Base-by-base conservation (phyloP, 2,113 vertebrate genomes). In the Procavia capensis region DNA sequence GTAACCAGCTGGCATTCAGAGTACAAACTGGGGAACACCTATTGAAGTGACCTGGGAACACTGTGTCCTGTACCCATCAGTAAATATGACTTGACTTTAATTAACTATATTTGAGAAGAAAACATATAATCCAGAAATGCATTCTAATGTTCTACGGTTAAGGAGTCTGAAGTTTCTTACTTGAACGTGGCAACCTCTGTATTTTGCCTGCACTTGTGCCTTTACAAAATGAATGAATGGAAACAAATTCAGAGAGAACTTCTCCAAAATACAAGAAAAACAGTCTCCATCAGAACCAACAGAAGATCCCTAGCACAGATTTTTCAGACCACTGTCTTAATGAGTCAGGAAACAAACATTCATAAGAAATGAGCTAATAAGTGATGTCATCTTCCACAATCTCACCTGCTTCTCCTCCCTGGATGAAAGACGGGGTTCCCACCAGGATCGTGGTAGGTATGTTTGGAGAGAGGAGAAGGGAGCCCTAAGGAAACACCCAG, bases 391-490 rank as follows among this genome's bases (percentile, higher is more conserved):
- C 6, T 43, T 54, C 36, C 82, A 59, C 13, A 27, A n/a, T 39
- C 54, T 61, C 41, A 39, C 34, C 6, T 11, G 10, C 31, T 85
- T 57, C 25, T 13, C 17, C 16, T 45, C 25, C 19, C 54, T 24
- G 36, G 79, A 29, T 3, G 27, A n/a, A 66, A 68, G 25, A 54
- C 4, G 6, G 9, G 16, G 34, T 47, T 43, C 31, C 2, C 4
- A 2, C 14, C 31, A 36, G 66, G 31, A 47, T 0, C 1, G 16
- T 9, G 39, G 10, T 34, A 36, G 83, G 17, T 6, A 3, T 1
- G 24, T 16, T 34, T 50, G n/a, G 1, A 36, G 36, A 10, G 14
- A n/a, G 36, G 24, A 59, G 72, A n/a, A 31, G 25, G 16, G 7
- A 5, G 14, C 11, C 25, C 11, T 83, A 27, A 47, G 31, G 63